Evolutionary conservation across 2,797 vertebrate genomes (phyloP).

Genomic region (Rhinoraja longicauda): DNA sequence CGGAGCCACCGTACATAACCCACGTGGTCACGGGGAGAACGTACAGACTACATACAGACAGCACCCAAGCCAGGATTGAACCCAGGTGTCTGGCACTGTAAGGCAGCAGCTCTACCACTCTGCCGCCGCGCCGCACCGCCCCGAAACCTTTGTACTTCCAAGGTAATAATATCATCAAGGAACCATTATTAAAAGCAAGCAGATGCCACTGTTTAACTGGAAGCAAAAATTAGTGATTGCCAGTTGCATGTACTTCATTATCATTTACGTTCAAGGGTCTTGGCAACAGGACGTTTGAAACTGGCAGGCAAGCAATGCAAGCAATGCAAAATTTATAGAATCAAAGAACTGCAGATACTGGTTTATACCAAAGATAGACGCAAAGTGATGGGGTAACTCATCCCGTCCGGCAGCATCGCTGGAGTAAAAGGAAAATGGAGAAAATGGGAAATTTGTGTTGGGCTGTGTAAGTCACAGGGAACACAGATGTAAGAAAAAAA

Average conservation of each 20-base stretch:
- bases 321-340: not conserved
- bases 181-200: not conserved
- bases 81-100: too few species aligned
- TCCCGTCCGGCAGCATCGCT: not conserved
- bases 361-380: too few species aligned
- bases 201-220: not conserved
- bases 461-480: not conserved
- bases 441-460: not conserved
- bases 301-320: not conserved
- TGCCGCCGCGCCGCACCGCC: too few species aligned
- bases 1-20: too few species aligned
- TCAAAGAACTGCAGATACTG: too few species aligned
- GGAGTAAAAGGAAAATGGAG: not conserved
- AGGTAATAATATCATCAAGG: too few species aligned
- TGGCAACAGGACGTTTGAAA: not conserved
- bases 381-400: too few species aligned
- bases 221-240: not conserved
- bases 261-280: not conserved
- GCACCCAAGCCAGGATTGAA: too few species aligned
- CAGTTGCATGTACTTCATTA: not conserved
- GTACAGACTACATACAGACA: too few species aligned
- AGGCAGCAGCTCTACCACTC: too few species aligned
- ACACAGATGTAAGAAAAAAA: not conserved
- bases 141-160: too few species aligned
- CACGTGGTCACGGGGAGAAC: too few species aligned